Conservation (phyloP, 2,888 invertebrate species). For the Punctoribates punctum region DNA sequence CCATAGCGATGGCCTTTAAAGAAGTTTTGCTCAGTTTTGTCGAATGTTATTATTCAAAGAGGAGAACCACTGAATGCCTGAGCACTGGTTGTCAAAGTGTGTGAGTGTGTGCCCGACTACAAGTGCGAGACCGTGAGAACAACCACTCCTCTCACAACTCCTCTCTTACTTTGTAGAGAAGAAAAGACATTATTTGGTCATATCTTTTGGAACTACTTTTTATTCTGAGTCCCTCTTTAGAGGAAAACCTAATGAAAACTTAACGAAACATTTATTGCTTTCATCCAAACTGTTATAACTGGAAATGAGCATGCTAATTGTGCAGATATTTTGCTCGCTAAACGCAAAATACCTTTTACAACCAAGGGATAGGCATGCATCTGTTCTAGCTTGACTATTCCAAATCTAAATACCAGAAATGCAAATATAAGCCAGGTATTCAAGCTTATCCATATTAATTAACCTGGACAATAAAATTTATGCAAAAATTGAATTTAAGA, state of each 20-base stretch:
- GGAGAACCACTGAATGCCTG: neutral
- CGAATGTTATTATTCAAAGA: neutral
- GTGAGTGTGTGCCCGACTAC: neutral
- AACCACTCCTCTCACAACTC: slow-evolving; percentile 6
- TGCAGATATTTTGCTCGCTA: too few relatives aligned
- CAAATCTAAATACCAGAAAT: too few relatives aligned
- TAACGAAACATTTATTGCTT: neutral
- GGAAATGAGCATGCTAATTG: too few relatives aligned
- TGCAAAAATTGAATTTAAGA: too few relatives aligned
- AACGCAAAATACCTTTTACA: too few relatives aligned
- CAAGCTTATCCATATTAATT: too few relatives aligned
- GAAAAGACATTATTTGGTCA: slow-evolving; percentile 10
- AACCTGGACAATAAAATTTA: too few relatives aligned
- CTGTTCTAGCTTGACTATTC: too few relatives aligned
- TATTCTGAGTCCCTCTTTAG: neutral
- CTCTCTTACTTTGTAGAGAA: neutral
- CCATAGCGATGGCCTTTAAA: neutral
- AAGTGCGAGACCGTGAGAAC: slow-evolving; percentile 30
- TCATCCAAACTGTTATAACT: too few relatives aligned
- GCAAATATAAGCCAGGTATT: too few relatives aligned
- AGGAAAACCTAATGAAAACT: neutral
- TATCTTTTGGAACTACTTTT: neutral
- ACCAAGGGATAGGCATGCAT: too few relatives aligned
- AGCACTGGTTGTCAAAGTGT: neutral
- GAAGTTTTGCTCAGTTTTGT: neutral